Evolutionary conservation across 2,888 invertebrate species (phyloP), one percentile per base, ranked within the genome.

Genomic region (Flexamia atlantica): DNA sequence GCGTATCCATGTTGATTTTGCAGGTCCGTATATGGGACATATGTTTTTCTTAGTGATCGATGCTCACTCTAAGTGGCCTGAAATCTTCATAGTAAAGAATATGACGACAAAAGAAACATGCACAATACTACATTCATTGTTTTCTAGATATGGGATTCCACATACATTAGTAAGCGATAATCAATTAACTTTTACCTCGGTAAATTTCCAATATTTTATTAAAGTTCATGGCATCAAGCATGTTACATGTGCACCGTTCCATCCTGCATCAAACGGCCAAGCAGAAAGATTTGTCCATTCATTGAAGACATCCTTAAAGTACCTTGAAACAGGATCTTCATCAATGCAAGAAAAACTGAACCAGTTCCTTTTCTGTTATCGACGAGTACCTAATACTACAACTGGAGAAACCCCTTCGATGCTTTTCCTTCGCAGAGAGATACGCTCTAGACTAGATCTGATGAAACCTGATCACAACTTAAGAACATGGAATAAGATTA

Each of bases 201-300:
- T 17, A 17, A 17, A 46, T 14, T 46, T 46, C 46, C 46, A 46
- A 46, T 14, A 4, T 9, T 46, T 46, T 46, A 17, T 12, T 3
- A 46, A n/a, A 17, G 14, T 14, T 17, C 60, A 25, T 42, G 42
- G 83, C 23, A 36, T 70, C 17, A 28, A 2, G 0, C 81, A 72
- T 57, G 80, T 40, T 14, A 85, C 83, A 17, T 53, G 72, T 17
- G 83, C 81, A n/a, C 85, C 85, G 0, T 83, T 70, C 40, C 85
- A 85, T 53, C 80, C 83, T 2, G 83, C 83, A 0, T 84, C 83
- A 17, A 84, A 84, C 3, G 50, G 20, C 23, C 20, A 74, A 28
- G 74, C 74, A 14, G 74, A 74, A 17, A 25, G 74, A 7, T 74
- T n/a, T 32, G 74, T 74, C 4, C 14, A 2, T 30, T 36, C 36